Conservation (phyloP, 2,888 invertebrate genomes). For the Harpagoxenus sublaevis region DNA sequence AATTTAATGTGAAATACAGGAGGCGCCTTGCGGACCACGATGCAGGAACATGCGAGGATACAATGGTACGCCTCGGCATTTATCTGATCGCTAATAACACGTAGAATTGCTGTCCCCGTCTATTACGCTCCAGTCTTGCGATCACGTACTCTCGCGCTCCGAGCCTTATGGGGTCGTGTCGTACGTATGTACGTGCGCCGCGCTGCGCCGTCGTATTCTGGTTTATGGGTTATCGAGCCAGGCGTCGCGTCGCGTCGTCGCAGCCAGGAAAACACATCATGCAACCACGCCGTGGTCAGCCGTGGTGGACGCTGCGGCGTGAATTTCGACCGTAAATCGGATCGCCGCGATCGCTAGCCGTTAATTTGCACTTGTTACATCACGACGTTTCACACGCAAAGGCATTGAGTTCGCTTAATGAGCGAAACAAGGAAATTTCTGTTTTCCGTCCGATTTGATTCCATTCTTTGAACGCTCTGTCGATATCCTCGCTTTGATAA, state of each 20-base stretch:
- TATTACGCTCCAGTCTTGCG: conserved; percentile 57
- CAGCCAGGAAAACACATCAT: conserved; percentile 53
- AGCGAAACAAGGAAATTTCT: background rate
- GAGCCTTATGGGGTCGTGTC: conserved; percentile 48
- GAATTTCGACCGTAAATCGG: conserved; percentile 51
- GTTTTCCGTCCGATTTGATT: background rate
- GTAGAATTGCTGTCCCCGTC: conserved; percentile 62
- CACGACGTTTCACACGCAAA: conserved; percentile 3
- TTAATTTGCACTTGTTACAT: conserved; percentile 19
- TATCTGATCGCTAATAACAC: conserved; percentile 74
- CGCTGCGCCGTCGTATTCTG: conserved; percentile 65
- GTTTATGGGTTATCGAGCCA: conserved; percentile 76
- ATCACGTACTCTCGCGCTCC: conserved; percentile 45
- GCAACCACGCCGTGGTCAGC: background rate
- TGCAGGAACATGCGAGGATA: conserved; percentile 51
- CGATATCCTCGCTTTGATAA: background rate
- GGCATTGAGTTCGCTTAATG: background rate
- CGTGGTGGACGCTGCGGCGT: background rate
- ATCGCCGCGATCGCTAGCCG: conserved; percentile 27
- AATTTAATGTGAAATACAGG: conserved; percentile 8
- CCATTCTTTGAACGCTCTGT: background rate
- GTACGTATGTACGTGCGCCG: conserved; percentile 31
- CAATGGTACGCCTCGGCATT: conserved; percentile 66
- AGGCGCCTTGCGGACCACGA: conserved; percentile 4
- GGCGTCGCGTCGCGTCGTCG: conserved; percentile 56